Evolutionary conservation across 2,888 invertebrate species (phyloP).

Genomic region (Nomada ruficornis): DNA sequence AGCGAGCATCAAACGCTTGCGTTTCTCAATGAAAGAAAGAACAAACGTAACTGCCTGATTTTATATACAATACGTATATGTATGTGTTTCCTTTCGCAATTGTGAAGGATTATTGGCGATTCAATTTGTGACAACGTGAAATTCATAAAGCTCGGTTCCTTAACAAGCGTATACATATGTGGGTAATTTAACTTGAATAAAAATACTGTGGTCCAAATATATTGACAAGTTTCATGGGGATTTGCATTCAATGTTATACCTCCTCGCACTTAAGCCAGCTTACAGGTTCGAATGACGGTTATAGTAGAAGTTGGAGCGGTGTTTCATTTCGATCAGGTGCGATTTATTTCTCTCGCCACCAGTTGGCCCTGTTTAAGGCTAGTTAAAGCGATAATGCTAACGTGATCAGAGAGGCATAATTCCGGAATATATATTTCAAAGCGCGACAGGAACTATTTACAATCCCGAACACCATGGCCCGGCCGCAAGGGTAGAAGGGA

Average conservation of each 20-base stretch:
- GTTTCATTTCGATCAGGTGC: slow-evolving; percentile 14
- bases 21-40: slow-evolving; percentile 1
- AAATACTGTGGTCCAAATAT: neutral
- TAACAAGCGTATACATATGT: no score
- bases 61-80: neutral
- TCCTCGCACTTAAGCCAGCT: neutral
- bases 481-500: slow-evolving; percentile 71
- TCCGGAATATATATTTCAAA: slow-evolving; percentile 63
- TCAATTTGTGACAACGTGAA: neutral
- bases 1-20: slow-evolving; percentile 22
- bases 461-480: slow-evolving; percentile 42
- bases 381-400: slow-evolving; percentile 27
- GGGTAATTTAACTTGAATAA: no score
- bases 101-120: no score
- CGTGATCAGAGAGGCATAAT: slow-evolving; percentile 55
- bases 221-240: neutral
- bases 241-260: no score
- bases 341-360: slow-evolving; percentile 22
- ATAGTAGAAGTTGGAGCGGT: slow-evolving; percentile 1
- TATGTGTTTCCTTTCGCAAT: neutral
- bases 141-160: neutral
- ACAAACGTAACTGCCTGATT: slow-evolving; percentile 6
- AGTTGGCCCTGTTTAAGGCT: slow-evolving; percentile 19
- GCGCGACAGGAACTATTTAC: slow-evolving; percentile 52
- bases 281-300: slow-evolving; percentile 1